Evolutionary conservation across 2,888 invertebrate genomes (phyloP), one percentile per base, ranked within the genome.

Genomic region (Volucella bombylans): DNA sequence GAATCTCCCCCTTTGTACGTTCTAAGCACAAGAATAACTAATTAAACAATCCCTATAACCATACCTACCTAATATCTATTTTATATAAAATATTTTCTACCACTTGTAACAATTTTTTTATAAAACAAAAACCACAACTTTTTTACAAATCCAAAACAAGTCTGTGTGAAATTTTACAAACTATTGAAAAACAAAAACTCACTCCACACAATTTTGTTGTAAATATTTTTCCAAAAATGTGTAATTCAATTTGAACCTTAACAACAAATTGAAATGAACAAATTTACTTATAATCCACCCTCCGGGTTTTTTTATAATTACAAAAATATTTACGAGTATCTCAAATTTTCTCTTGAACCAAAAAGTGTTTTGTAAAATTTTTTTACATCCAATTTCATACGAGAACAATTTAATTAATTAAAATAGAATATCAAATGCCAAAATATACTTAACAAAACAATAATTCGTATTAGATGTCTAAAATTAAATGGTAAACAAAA

Each of bases 61-160:
- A 69, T 52, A 83, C 79, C 82, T 83, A 83, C 82, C 82, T 83
- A 83, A 54, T 64, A 73, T 68, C 43, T 69, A 68, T 64, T 82
- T 79, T 83, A 80, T 80, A 83, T 69, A 74, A 74, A 31, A 65
- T 50, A 45, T 69, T 69, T 82, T 79, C 41, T 83, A 74, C 64
- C 64, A 80, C 39, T 72, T 55, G 55, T 67, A 81, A 55, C 77
- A 55, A 62, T 64, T 68, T 73, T 68, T 45, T 62, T 64, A 61
- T 64, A 9, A n/a, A 64, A 38, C 49, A 52, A 78, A 55, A 47
- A 6, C 31, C 6, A 31, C 0, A 31, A 31, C 4, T 31, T 31
- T 31, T 45, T 38, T 54, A 55, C 57, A 23, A 76, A 77, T 61
- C 64, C 50, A 62, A 47, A 77, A 31, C 31, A 31, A 77, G 68